phyloP scores from a whole-genome alignment of 2,888 invertebrate genomes.

The Teinopalpus imperialis region DNA sequence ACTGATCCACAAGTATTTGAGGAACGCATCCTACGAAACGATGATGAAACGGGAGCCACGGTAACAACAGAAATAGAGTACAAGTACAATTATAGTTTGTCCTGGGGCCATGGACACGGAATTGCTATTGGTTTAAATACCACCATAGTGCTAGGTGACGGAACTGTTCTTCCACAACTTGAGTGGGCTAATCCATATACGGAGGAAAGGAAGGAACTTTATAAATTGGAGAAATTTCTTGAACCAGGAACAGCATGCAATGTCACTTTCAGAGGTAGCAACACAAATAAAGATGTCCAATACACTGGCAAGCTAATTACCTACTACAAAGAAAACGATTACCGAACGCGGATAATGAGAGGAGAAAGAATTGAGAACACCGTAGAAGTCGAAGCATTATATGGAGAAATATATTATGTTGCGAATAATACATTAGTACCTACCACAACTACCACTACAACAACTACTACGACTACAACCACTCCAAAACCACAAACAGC shows the following conservation, averaged over 20 bases:
- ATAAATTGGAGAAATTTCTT: conserved; percentile 84
- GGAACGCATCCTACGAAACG: conserved; percentile 75
- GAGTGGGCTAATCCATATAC: conserved; percentile 86
- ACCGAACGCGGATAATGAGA: conserved; percentile 81
- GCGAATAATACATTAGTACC: conserved; percentile 89
- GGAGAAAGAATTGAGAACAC: conserved; percentile 85
- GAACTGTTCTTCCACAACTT: conserved; percentile 81
- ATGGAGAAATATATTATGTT: conserved; percentile 89
- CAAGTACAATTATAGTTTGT: conserved; percentile 85
- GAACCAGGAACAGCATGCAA: conserved; percentile 91
- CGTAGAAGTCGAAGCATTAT: conserved; percentile 86
- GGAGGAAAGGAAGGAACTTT: conserved; percentile 79
- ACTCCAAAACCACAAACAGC: conserved; percentile 79
- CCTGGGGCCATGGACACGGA: conserved; percentile 90
- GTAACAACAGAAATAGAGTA: conserved; percentile 89
- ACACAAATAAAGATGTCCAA: conserved; percentile 87
- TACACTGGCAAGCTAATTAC: conserved; percentile 88
- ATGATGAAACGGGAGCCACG: conserved; percentile 79
- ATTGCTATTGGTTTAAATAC: conserved; percentile 87
- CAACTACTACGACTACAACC: conserved; percentile 83
- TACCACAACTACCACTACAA: conserved; percentile 85
- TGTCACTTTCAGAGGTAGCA: conserved; percentile 88
- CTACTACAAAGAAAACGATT: conserved; percentile 84
- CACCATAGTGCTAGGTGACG: conserved; percentile 82
- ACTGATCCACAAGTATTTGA: conserved; percentile 77